These are phyloP conservation scores for Drosophila nr. fundita DNA, from an alignment of 2,888 invertebrate species.

Conservation along the genomic window DNA sequence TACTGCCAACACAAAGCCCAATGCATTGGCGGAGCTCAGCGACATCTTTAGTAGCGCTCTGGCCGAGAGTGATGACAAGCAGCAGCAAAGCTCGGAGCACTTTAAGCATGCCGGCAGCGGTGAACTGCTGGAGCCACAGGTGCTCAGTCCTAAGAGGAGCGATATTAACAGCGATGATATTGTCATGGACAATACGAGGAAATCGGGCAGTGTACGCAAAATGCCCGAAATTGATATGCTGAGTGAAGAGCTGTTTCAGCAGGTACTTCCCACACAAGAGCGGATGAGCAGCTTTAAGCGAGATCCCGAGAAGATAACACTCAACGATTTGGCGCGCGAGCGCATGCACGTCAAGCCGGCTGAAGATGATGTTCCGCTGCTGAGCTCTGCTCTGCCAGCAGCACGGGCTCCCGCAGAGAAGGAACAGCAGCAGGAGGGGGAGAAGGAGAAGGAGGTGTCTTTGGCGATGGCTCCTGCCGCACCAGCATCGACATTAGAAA, in stretches of 20 bases:
- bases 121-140: conserved; percentile 76
- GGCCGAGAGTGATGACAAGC: conserved; percentile 45
- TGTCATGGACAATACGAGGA: conserved; percentile 20
- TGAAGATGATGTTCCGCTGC: conserved; percentile 62
- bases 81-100: background rate
- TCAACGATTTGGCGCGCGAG: conserved; percentile 81
- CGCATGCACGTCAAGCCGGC: conserved; percentile 48
- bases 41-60: conserved; percentile 74
- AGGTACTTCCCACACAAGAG: conserved; percentile 86
- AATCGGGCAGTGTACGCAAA: conserved; percentile 51
- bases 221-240: conserved; percentile 87
- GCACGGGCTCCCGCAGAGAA: background rate
- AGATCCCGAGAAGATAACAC: conserved; percentile 82
- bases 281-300: conserved; percentile 85
- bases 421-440: background rate
- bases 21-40: conserved; percentile 72
- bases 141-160: conserved; percentile 34
- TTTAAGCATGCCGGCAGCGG: conserved; percentile 35
- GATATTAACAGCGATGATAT: conserved; percentile 12
- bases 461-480: background rate
- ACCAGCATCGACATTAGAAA: conserved; percentile 13
- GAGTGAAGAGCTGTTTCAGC: conserved; percentile 92
- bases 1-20: conserved; percentile 16
- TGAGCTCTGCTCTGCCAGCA: conserved; percentile 35
- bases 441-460: background rate